Conservation (phyloP, 1,140 invertebrate species). For the Cyclina sinensis region DNA sequence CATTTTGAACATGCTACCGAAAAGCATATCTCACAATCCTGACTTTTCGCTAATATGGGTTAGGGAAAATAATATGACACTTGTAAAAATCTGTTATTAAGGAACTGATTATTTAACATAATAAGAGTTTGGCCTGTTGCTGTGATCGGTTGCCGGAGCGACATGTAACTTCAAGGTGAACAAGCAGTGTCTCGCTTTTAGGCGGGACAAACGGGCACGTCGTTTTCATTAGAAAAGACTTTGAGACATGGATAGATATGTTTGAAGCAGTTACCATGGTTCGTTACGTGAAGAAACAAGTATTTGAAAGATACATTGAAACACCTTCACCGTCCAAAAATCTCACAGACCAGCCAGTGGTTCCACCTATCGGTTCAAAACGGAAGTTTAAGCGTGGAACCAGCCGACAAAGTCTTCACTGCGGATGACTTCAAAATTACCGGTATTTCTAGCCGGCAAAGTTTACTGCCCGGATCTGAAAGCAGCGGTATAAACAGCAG, state of each 20-base stretch:
- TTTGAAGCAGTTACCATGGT: slow-evolving; percentile 9
- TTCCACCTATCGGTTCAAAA: slow-evolving; percentile 55
- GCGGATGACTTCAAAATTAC: background rate
- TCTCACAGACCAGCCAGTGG: slow-evolving; percentile 47
- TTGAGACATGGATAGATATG: background rate
- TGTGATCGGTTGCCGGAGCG: background rate
- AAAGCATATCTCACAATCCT: too few species aligned
- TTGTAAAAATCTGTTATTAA: too few species aligned
- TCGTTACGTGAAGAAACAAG: slow-evolving; percentile 15
- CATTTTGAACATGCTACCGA: too few species aligned
- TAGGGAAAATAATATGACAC: too few species aligned
- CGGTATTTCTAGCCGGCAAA: background rate
- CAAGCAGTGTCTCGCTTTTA: background rate
- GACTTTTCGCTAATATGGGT: too few species aligned
- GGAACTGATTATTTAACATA: too few species aligned
- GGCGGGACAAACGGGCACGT: background rate
- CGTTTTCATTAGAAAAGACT: too few species aligned
- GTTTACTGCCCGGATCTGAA: background rate
- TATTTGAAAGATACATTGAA: background rate
- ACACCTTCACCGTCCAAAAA: slow-evolving; percentile 57
- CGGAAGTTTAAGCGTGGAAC: background rate
- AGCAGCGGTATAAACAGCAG: background rate
- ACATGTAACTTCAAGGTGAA: background rate
- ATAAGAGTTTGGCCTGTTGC: background rate
- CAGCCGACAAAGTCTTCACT: slow-evolving; percentile 18